Evolutionary conservation across 1,140 invertebrate species (phyloP), one percentile per base, ranked within the genome.

Genomic region (Nixonia krombeini): DNA sequence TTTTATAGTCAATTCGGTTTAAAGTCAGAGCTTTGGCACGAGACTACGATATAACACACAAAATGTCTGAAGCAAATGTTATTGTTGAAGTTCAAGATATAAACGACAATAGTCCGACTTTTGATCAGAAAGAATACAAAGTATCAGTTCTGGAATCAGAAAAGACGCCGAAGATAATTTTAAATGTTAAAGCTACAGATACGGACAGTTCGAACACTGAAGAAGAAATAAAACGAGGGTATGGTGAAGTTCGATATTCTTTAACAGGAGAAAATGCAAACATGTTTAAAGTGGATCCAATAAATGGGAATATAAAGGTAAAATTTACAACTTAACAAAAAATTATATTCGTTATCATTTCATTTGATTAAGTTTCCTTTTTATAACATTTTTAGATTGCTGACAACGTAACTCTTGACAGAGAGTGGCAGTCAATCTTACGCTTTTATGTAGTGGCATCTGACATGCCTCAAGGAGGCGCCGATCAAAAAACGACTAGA

Each of bases 31-130:
- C 92, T 1, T 87, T 89, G 1, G 89, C 89, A 21, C 89, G 88
- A 41, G 91, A 92, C 74, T 89, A 89, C 1, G 88, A 89, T 42
- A 86, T 89, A 25, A 87, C 85, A 1, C 86, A 86, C 18, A 90
- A 88, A 44, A 86, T 90, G 70, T 90, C 89, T 50, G 87, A 88
- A 56, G 90, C 92, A 0, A 91, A 89, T 56, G 87, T 94, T 2
- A 87, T 90, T 4, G 87, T 94, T 8, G 88, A 90, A 53, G 86
- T 93, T 18, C 81, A 88, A 58, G 94, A 95, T 75, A 87, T 92
- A 0, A 95, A 95, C 72, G 93, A 95, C 72, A 94, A 95, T 75
- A 87, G 87, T 66, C 93, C 94, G 0, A 82, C 87, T 37, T 95
- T 95, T 76, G 87, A 87, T 42, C 87, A 91, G 67, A 86, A 85